Conservation (phyloP, 2,888 invertebrate genomes). For the Cheiracanthium punctorium region DNA sequence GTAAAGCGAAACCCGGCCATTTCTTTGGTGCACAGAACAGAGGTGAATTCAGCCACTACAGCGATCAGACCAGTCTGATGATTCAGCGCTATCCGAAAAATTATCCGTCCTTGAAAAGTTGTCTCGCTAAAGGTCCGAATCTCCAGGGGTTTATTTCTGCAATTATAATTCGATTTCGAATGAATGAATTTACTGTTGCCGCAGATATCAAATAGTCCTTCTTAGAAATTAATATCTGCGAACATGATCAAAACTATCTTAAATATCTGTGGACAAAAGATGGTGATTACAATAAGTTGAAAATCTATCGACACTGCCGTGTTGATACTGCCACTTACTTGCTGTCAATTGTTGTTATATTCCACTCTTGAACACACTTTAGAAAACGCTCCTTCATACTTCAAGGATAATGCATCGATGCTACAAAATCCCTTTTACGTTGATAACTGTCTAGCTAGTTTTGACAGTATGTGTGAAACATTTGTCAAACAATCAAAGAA, state of each 20-base stretch:
- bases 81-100: not conserved
- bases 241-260: constrained; percentile 18
- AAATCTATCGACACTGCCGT: too few species aligned
- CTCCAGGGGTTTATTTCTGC: constrained; percentile 15
- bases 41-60: constrained; percentile 23
- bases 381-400: too few species aligned
- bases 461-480: too few species aligned
- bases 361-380: too few species aligned
- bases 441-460: too few species aligned
- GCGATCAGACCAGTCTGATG: constrained; percentile 39
- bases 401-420: too few species aligned
- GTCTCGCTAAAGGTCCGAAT: constrained; percentile 44
- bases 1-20: not conserved
- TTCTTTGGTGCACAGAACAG: constrained; percentile 8
- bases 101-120: constrained; percentile 40
- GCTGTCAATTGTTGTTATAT: too few species aligned
- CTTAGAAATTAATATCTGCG: constrained; percentile 9
- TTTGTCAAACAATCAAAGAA: too few species aligned
- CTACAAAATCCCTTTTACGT: too few species aligned
- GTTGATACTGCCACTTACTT: too few species aligned
- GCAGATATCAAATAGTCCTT: constrained; percentile 42
- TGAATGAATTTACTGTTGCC: constrained; percentile 21
- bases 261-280: constrained; percentile 25
- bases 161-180: constrained; percentile 39
- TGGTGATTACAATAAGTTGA: too few species aligned